These are phyloP conservation scores for Plagodis pulveraria DNA, from an alignment of 2,888 invertebrate species.

Conservation along the genomic window DNA sequence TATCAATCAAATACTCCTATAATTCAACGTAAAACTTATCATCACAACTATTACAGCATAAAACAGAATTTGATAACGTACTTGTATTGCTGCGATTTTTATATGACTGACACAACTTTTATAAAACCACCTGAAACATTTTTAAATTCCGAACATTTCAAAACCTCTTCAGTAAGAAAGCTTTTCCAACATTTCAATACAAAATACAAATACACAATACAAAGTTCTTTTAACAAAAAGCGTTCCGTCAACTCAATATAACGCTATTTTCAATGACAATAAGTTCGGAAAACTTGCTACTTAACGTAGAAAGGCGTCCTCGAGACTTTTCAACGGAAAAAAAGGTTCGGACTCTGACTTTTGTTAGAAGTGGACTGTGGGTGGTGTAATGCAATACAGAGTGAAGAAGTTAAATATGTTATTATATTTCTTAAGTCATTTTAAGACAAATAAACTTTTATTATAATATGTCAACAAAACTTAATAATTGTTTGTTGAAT, in stretches of 20 bases:
- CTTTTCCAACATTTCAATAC: background rate
- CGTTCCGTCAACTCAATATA: slow-evolving; percentile 27
- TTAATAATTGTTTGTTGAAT: too few species aligned
- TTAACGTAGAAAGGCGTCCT: slow-evolving; percentile 31
- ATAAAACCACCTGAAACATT: too few species aligned
- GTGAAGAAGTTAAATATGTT: background rate
- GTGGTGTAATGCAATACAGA: slow-evolving; percentile 24
- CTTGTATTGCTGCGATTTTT: too few species aligned
- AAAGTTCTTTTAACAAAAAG: slow-evolving; percentile 10
- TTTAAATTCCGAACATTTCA: too few species aligned
- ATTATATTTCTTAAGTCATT: background rate
- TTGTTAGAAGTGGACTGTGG: slow-evolving; percentile 35
- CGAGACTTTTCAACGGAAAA: slow-evolving; percentile 19
- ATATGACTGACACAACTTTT: too few species aligned
- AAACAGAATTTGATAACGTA: too few species aligned
- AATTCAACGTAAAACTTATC: too few species aligned
- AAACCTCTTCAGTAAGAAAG: too few species aligned
- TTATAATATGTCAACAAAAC: background rate
- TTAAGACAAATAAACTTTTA: background rate
- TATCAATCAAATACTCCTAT: too few species aligned
- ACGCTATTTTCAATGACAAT: slow-evolving; percentile 41
- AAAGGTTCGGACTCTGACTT: slow-evolving; percentile 33
- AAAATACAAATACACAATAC: slow-evolving; percentile 4
- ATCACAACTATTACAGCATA: too few species aligned
- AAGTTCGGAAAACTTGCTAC: slow-evolving; percentile 43